Conservation (phyloP, 2,888 invertebrate genomes). For the Heliconius ismenius region DNA sequence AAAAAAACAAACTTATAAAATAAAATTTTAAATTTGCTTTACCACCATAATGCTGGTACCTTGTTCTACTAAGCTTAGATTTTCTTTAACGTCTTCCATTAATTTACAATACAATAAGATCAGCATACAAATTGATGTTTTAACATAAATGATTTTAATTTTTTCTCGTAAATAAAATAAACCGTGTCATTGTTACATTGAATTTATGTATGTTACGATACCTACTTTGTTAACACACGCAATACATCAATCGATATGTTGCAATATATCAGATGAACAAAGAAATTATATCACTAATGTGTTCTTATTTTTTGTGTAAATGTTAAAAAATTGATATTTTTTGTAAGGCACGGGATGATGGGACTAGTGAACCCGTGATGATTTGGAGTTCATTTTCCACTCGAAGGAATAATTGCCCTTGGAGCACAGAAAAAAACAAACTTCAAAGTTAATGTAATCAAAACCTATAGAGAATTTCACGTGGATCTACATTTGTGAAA, state of each 20-base stretch:
- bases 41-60: not conserved
- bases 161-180: constrained; percentile 23
- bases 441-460: no score
- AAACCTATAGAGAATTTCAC: no score
- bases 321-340: not conserved
- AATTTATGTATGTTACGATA: constrained; percentile 3
- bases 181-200: not conserved
- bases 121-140: constrained; percentile 10
- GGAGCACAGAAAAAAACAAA: no score
- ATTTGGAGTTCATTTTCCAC: no score
- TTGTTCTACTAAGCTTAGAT: not conserved
- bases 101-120: constrained; percentile 10
- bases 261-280: constrained; percentile 15
- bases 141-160: constrained; percentile 19
- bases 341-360: no score
- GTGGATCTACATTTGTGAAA: no score
- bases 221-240: not conserved
- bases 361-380: no score
- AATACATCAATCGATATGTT: constrained; percentile 8
- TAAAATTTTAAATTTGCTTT: not conserved
- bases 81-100: not conserved
- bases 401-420: no score
- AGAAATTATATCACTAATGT: constrained; percentile 26
- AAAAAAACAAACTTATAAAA: not conserved
- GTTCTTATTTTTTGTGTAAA: not conserved